Evolutionary conservation across 1,140 invertebrate genomes (phyloP), one percentile per base, ranked within the genome.

Genomic region (Calliopsis andreniformis): DNA sequence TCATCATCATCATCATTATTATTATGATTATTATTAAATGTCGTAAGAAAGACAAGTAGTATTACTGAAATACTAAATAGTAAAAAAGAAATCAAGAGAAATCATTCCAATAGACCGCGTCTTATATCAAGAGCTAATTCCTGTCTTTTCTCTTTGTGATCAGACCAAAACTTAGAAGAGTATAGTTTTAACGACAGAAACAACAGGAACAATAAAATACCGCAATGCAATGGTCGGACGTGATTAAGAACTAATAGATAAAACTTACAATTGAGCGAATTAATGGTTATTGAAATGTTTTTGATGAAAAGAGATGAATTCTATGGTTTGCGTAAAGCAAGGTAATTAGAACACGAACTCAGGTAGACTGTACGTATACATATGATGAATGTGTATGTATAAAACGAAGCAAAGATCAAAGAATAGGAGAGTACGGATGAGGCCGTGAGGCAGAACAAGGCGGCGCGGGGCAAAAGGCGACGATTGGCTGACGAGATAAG

Each of bases 141-240:
- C 47, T 69, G 58, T 72, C 18, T 66, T 49, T 70, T 78, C 30
- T 72, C 43, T 68, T 66, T 56, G 73, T 45, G 67, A 71, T 77
- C 75, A 62, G 69, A 72, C 76, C 69, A 72, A 71, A 64, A 64
- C 43, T 58, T 71, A 71, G 67, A 14, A 35, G 71, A 63, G 53
- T 64, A 73, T 64, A 72, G 61, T 35, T 72, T 62, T 51, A 71
- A 69, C 53, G 51, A 53, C 23, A n/a, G n/a, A n/a, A 47, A 69
- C 55, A 76, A 62, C 58, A 76, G 75, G 66, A 79, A 76, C 67
- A 72, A 76, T 55, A 71, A 76, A 14, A n/a, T 76, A 45, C 59
- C 66, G 58, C 75, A 70, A 70, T 70, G 67, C 75, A 78, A 83
- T 49, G 55, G 62, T 67, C 51, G 39, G 67, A 72, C 30, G 68